A percentile compares a stretch with the other conserved stretches of the same genome.
Evolutionary conservation across 2,113 vertebrate species (phyloP).

Genomic region (Sorex fumeus): DNA sequence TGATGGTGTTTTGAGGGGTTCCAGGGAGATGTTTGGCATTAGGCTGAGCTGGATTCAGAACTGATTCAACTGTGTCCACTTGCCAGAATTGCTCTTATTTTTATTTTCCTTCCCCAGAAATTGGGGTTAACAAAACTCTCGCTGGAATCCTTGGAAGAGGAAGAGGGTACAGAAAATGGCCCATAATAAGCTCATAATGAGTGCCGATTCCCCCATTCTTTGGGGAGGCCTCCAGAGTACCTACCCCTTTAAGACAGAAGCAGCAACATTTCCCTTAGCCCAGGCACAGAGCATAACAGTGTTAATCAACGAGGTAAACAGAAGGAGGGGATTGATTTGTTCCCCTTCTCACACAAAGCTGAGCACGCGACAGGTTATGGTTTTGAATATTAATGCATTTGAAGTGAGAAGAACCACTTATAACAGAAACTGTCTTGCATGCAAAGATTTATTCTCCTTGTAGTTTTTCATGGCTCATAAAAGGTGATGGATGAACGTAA

Average conservation of each 20-base stretch:
- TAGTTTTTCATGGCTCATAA: constrained; percentile 91
- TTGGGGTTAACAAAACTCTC: neutral
- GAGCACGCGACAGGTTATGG: constrained; percentile 79
- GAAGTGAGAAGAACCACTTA: constrained; percentile 82
- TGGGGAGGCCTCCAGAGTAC: neutral
- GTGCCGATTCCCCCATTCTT: neutral
- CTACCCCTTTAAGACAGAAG: constrained; percentile 58
- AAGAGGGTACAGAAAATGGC: neutral
- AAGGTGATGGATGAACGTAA: constrained; percentile 91
- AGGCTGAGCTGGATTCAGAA: neutral
- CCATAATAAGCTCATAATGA: constrained; percentile 22
- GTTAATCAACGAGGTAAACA: constrained; percentile 82
- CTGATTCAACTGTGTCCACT: neutral
- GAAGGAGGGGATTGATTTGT: constrained; percentile 81
- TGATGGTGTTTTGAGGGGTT: neutral
- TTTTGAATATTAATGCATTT: constrained; percentile 83
- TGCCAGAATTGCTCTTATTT: constrained; percentile 1
- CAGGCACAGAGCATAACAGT: constrained; percentile 55
- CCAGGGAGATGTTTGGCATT: neutral
- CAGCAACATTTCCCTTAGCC: neutral
- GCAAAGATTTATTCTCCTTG: constrained; percentile 88
- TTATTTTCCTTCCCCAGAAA: neutral
- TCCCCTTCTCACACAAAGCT: constrained; percentile 75
- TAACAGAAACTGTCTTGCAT: constrained; percentile 80
- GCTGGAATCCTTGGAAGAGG: neutral